phyloP scores from a whole-genome alignment of 2,113 vertebrate genomes.

The Helogale parvula region DNA sequence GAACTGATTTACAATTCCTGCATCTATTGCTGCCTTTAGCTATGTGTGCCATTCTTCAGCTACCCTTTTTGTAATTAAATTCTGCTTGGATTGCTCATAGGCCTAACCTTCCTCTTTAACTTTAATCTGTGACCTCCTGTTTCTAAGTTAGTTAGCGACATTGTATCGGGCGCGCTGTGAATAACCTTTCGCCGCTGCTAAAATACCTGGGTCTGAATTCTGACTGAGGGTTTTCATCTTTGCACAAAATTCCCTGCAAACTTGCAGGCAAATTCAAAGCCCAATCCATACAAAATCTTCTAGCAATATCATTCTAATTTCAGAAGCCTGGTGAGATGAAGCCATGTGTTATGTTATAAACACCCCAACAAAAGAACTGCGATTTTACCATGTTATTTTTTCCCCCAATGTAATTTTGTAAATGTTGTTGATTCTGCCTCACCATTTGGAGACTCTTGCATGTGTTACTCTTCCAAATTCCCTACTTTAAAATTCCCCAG shows the following conservation, averaged over 20 bases:
- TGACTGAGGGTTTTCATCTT: conserved; percentile 58
- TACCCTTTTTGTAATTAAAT: conserved; percentile 86
- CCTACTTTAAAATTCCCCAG: conserved; percentile 76
- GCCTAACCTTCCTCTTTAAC: conserved; percentile 78
- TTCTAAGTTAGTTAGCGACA: conserved; percentile 79
- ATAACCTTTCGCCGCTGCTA: conserved; percentile 61
- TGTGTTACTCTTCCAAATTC: conserved; percentile 80
- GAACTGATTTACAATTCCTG: conserved; percentile 85
- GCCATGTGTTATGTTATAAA: conserved; percentile 77
- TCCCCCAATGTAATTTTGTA: conserved; percentile 72
- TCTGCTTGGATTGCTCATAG: conserved; percentile 84
- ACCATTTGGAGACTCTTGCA: conserved; percentile 71
- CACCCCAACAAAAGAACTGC: conserved; percentile 73
- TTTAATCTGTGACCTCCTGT: conserved; percentile 71
- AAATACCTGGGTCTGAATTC: conserved; percentile 75
- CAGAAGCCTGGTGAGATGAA: conserved; percentile 77
- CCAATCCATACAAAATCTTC: conserved; percentile 74
- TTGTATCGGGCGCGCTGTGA: conserved; percentile 19
- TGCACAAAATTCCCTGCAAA: conserved; percentile 66
- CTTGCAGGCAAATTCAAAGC: conserved; percentile 68
- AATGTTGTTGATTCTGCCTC: conserved; percentile 77
- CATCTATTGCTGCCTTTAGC: conserved; percentile 84
- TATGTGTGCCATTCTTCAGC: conserved; percentile 82
- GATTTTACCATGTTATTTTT: conserved; percentile 63
- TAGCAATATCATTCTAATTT: conserved; percentile 55